These are phyloP conservation scores for Lipotes vexillifer DNA, from an alignment of 2,113 vertebrate species.

Conservation along the genomic window DNA sequence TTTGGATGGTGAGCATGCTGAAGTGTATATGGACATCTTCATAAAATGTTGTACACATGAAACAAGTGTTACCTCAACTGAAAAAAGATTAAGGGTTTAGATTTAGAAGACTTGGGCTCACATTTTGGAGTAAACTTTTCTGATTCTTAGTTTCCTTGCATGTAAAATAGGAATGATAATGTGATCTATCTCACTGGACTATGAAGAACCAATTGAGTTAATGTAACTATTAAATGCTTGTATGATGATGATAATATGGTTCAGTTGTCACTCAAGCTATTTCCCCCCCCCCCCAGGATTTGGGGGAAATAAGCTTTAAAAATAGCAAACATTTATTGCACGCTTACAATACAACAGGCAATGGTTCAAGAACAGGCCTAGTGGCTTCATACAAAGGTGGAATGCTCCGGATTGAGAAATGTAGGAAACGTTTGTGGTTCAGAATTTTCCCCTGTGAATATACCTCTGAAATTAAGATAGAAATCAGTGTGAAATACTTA, in stretches of 20 bases:
- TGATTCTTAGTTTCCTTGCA: neutral
- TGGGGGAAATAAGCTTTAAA: neutral
- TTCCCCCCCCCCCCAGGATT: neutral
- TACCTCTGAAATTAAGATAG: neutral
- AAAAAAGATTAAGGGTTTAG: neutral
- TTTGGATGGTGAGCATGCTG: neutral
- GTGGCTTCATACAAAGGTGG: neutral
- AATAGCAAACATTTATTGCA: neutral
- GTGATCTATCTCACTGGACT: neutral
- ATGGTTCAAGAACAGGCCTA: neutral
- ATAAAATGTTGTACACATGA: neutral
- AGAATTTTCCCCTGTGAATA: neutral
- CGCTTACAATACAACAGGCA: neutral
- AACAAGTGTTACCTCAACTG: neutral
- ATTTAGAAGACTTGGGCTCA: neutral
- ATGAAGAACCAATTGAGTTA: neutral
- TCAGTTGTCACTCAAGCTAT: neutral
- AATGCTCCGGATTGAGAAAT: neutral
- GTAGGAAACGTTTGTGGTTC: neutral
- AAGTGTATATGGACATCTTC: neutral
- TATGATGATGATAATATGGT: neutral
- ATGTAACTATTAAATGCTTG: neutral
- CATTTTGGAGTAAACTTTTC: neutral
- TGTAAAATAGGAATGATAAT: neutral
- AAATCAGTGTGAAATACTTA: neutral